phyloP scores from a whole-genome alignment of 2,888 invertebrate species.

The Cheilosia impressa region DNA sequence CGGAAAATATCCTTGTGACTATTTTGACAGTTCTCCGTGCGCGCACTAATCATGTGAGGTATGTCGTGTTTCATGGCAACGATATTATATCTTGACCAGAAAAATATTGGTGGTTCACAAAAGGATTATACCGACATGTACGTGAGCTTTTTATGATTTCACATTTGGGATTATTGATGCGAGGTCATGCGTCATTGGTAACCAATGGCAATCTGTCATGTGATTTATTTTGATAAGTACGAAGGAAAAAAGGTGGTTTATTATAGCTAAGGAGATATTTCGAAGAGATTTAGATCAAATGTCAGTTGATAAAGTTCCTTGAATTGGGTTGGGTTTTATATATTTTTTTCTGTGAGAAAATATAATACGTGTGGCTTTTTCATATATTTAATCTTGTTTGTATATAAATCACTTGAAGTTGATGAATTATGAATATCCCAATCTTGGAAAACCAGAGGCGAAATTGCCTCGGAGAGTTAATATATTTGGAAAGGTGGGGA shows the following conservation, averaged over 20 bases:
- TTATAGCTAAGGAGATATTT: conserved; percentile 26
- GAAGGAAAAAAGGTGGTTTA: conserved; percentile 39
- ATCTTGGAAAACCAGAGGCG: too few species aligned
- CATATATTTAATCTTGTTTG: too few species aligned
- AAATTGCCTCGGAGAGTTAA: too few species aligned
- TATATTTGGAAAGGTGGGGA: too few species aligned
- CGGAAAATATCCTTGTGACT: conserved; percentile 72
- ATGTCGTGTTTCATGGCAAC: conserved; percentile 49
- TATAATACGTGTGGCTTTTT: not conserved
- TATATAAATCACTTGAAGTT: too few species aligned
- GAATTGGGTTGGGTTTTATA: conserved; percentile 34
- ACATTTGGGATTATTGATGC: conserved; percentile 71
- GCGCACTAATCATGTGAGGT: conserved; percentile 58
- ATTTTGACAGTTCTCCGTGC: conserved; percentile 64
- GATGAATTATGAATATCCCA: too few species aligned
- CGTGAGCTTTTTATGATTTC: conserved; percentile 74
- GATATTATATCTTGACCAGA: conserved; percentile 65
- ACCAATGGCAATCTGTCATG: conserved; percentile 73
- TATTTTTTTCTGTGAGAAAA: conserved; percentile 26
- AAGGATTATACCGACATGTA: conserved; percentile 71
- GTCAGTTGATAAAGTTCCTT: conserved; percentile 61
- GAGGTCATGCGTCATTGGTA: conserved; percentile 67
- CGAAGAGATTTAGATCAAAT: conserved; percentile 69
- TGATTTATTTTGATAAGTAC: conserved; percentile 62
- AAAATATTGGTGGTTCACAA: conserved; percentile 46